Evolutionary conservation across 2,113 vertebrate species (phyloP).

Genomic region (Scolopax mira): DNA sequence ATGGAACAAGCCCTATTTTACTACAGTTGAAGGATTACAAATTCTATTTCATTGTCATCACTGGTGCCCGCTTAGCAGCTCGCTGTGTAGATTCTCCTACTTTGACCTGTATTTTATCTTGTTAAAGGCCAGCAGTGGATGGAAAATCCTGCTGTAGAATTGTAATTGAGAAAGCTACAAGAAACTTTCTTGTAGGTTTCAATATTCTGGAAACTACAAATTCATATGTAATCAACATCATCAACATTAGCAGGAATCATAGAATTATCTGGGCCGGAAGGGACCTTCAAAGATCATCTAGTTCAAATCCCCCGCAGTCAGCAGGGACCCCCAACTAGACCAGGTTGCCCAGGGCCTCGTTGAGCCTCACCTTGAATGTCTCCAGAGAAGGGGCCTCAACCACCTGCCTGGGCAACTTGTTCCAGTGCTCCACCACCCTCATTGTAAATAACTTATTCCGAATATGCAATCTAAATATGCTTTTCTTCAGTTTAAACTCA

Average conservation of each 20-base stretch:
- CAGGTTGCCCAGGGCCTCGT: too few species aligned
- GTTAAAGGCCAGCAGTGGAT: not conserved
- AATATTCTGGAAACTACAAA: not conserved
- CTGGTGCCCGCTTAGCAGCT: accelerated
- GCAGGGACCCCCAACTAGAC: too few species aligned
- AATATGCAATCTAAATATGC: too few species aligned
- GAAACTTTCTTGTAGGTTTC: not conserved
- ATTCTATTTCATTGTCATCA: not conserved
- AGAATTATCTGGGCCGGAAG: too few species aligned
- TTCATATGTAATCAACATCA: not conserved
- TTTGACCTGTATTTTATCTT: not conserved
- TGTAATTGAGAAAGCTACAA: not conserved
- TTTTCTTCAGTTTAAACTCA: too few species aligned
- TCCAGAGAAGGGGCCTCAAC: too few species aligned
- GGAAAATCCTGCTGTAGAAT: not conserved
- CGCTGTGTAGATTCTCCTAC: accelerated
- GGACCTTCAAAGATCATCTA: too few species aligned
- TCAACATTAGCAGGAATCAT: not conserved
- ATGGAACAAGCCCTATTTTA: not conserved
- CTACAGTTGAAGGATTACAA: not conserved
- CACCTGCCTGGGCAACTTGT: too few species aligned
- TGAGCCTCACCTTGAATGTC: too few species aligned
- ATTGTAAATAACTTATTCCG: too few species aligned
- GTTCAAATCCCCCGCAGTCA: too few species aligned
- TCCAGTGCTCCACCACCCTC: too few species aligned